Evolutionary conservation across 2,113 vertebrate genomes (phyloP), one percentile per base, ranked within the genome.

Genomic region (Cyanistes caeruleus): DNA sequence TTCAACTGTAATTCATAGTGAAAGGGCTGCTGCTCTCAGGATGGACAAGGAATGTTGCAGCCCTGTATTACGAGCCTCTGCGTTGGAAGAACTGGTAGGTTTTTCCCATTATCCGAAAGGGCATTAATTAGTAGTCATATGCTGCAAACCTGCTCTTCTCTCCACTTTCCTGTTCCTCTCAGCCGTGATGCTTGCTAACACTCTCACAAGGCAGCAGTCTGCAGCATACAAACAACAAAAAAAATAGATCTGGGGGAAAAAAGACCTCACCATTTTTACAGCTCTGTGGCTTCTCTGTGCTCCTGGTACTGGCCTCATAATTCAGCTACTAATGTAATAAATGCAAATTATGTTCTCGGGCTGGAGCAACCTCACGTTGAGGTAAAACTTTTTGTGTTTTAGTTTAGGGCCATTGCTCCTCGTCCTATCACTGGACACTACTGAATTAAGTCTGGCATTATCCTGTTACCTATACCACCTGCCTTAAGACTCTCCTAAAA

Each of bases 141-240:
- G 10, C 15, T 15, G 48, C 39, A 24, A 16, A 67, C 18, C 51
- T 51, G 21, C 28, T 62, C 31, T 65, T 31, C n/a, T 37, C 18
- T 78, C 28, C 23, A 10, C 15, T 37, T 65, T 52, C 31, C 51
- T 30, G 22, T 27, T 82, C 25, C 78, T 44, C 11, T 24, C 60
- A 62, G 51, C 49, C 46, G 27, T 11, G 35, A 30, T 3, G 20
- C 16, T 11, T 58, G 24, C 44, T 35, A 52, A 37, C 5, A 3
- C 8, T 55, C 33, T 35, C 23, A 35, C 2, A 81, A 46, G 11
- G n/a, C 37, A 76, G 31, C 14, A 49, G 9, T 4, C 37, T 13
- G 27, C 37, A 63, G 33, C 39, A 31, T 1, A 44, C 0, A 0
- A 73, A n/a, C 48, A 28, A 19, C 0, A 1, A 87, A 43, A 6